A percentile compares a stretch with the other conserved stretches of the same genome.
phyloP scores from a whole-genome alignment of 2,113 vertebrate genomes.

The Otolemur garnettii region DNA sequence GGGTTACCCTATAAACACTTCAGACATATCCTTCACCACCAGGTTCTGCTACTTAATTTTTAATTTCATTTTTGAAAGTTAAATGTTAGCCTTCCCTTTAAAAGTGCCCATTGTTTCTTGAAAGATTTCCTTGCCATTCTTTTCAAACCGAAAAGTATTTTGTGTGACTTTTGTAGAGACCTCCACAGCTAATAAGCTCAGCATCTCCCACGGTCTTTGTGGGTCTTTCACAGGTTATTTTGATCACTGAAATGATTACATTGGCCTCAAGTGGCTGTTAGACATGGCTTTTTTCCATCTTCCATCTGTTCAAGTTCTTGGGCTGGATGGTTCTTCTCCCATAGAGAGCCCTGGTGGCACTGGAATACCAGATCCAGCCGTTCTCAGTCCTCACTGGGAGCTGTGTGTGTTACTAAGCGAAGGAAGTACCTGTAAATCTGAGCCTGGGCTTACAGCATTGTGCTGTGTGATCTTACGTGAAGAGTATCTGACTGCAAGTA shows the following conservation, averaged over 20 bases:
- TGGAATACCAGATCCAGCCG: rapidly evolving
- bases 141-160: not conserved
- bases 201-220: rapidly evolving
- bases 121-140: not conserved
- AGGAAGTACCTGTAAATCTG: not conserved
- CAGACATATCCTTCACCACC: rapidly evolving
- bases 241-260: not conserved
- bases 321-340: not conserved
- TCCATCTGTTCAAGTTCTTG: not conserved
- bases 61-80: not conserved
- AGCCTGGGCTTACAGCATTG: not conserved
- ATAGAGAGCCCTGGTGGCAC: rapidly evolving
- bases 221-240: not conserved
- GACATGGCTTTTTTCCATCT: too few species aligned
- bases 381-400: rapidly evolving
- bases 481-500: slow-evolving; percentile 60
- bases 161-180: rapidly evolving
- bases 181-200: rapidly evolving
- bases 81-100: not conserved
- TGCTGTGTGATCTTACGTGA: slow-evolving; percentile 53
- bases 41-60: not conserved
- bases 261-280: not conserved
- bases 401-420: rapidly evolving
- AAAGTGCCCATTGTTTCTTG: not conserved
- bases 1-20: not conserved